Percentiles rank a stretch among this genome's conserved stretches.
Conservation (phyloP, 2,113 vertebrate genomes). For the Rhea americana region DNA sequence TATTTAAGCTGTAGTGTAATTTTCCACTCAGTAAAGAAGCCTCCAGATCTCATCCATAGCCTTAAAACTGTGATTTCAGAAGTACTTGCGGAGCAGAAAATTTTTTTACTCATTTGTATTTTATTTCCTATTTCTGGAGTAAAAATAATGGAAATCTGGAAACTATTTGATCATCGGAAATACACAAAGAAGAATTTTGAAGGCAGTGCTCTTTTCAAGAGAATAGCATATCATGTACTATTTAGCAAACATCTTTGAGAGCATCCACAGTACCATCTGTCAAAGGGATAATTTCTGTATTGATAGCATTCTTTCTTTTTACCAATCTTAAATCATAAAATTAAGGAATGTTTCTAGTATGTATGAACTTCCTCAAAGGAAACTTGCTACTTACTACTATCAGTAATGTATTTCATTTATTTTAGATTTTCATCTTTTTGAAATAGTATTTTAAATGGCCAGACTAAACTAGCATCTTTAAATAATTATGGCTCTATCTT, state of each 20-base stretch:
- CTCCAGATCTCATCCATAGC: neutral
- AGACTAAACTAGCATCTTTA: neutral
- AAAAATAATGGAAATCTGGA: neutral
- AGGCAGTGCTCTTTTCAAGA: neutral
- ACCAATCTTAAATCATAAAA: neutral
- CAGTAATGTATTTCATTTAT: neutral
- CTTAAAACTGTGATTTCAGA: neutral
- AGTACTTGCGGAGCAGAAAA: neutral
- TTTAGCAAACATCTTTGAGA: neutral
- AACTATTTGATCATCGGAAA: neutral
- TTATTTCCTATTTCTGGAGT: neutral
- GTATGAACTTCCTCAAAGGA: neutral
- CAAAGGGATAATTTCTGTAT: neutral
- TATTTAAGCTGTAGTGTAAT: neutral
- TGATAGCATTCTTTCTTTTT: neutral
- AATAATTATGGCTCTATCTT: neutral
- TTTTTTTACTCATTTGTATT: neutral
- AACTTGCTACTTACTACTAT: neutral
- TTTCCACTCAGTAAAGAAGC: neutral
- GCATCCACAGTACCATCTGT: neutral
- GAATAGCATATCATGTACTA: neutral
- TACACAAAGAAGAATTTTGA: neutral
- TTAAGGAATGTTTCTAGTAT: neutral
- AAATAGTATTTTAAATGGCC: neutral
- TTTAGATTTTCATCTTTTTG: neutral